A percentile compares a stretch with the other conserved stretches of the same genome.
phyloP scores from a whole-genome alignment of 2,797 vertebrate genomes.

The Discoglossus pictus region DNA sequence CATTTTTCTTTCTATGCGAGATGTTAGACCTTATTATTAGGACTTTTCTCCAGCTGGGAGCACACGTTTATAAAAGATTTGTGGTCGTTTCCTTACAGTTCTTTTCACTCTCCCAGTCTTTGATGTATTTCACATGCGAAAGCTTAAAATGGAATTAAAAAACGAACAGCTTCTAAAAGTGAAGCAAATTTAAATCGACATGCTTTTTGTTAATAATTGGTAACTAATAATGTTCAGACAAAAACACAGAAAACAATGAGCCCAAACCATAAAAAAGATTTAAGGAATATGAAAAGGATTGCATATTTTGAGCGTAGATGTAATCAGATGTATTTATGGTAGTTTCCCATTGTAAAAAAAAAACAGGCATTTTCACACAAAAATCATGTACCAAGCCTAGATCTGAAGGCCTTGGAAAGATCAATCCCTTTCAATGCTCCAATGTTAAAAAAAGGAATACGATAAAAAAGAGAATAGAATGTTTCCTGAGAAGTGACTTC shows the following conservation, averaged over 20 bases:
- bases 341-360: constrained; percentile 8
- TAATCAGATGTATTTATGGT: constrained; percentile 25
- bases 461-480: constrained; percentile 20
- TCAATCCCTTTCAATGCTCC: constrained; percentile 26
- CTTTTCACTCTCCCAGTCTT: constrained; percentile 3
- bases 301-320: neutral
- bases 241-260: neutral
- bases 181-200: neutral
- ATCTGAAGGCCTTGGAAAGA: constrained; percentile 35
- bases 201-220: neutral
- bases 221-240: neutral
- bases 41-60: constrained; percentile 22
- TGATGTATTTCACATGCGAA: constrained; percentile 8
- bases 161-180: neutral
- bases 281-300: neutral
- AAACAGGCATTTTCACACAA: constrained; percentile 16
- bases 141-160: constrained; percentile 4
- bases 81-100: constrained; percentile 8
- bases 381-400: constrained; percentile 13
- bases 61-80: constrained; percentile 21
- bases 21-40: constrained; percentile 34
- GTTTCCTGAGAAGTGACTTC: constrained; percentile 16
- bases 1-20: constrained; percentile 32
- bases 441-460: constrained; percentile 27
- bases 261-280: neutral